phyloP scores from a whole-genome alignment of 2,797 vertebrate genomes.

The Hydrocynus forskahlii region DNA sequence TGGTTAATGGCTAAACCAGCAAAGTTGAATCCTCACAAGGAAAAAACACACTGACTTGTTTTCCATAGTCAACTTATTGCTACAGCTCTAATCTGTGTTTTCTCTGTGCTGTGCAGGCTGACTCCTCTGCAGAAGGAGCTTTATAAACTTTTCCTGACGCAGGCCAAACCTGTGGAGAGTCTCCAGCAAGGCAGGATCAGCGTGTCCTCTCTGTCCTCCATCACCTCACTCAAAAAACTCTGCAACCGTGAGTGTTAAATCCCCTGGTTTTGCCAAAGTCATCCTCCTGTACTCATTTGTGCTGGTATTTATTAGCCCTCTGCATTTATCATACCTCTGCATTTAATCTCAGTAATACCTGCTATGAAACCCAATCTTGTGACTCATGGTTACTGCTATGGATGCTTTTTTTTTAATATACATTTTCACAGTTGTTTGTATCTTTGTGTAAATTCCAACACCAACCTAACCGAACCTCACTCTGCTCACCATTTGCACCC shows the following conservation, averaged over 20 bases:
- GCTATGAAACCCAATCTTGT: background rate
- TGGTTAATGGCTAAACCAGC: too few species aligned
- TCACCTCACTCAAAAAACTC: constrained; percentile 95
- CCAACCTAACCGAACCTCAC: too few species aligned
- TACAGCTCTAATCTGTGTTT: background rate
- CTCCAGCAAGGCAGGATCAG: constrained; percentile 85
- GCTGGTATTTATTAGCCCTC: background rate
- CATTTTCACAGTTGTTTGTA: too few species aligned
- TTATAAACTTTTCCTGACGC: constrained; percentile 89
- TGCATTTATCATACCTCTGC: background rate
- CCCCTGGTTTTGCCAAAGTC: background rate
- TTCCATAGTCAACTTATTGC: background rate
- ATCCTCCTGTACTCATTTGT: background rate
- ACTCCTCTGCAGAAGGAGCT: constrained; percentile 90
- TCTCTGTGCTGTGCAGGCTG: constrained; percentile 73
- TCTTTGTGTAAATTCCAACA: too few species aligned
- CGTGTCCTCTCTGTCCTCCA: constrained; percentile 94
- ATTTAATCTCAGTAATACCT: background rate
- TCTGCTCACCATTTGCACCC: too few species aligned
- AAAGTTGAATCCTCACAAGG: background rate
- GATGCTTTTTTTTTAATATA: background rate
- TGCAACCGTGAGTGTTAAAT: constrained; percentile 91
- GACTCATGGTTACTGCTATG: background rate
- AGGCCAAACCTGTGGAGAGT: constrained; percentile 90
- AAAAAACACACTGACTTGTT: background rate